Percentiles rank a stretch among this genome's conserved stretches.
Evolutionary conservation across 2,113 vertebrate genomes (phyloP).

Genomic region (Notechis scutatus): DNA sequence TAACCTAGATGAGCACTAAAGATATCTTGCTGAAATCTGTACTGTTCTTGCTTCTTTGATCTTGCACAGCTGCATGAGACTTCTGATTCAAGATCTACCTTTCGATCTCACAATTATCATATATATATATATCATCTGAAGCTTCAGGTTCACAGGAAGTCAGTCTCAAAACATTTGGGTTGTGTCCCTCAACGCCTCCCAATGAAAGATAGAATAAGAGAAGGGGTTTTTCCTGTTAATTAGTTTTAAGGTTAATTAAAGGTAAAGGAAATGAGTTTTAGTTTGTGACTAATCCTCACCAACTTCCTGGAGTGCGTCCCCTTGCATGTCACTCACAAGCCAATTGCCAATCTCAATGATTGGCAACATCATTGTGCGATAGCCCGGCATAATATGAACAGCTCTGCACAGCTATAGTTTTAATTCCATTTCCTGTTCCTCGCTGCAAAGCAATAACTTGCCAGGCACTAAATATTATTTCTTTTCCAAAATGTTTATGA

Average conservation of each 20-base stretch:
- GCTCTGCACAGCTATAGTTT: not conserved
- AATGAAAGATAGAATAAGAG: not conserved
- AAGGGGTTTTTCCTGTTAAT: not conserved
- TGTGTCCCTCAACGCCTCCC: not conserved
- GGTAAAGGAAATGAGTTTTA: not conserved
- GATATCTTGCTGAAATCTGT: not conserved
- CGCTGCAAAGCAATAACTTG: not conserved
- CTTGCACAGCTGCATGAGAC: not conserved
- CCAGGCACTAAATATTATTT: not conserved
- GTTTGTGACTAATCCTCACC: not conserved
- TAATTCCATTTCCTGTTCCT: not conserved
- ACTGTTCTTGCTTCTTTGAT: not conserved
- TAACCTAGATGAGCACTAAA: not conserved
- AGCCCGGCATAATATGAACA: not conserved
- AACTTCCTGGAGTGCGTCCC: not conserved
- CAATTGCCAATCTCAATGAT: not conserved
- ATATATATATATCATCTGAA: not conserved
- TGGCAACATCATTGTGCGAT: not conserved
- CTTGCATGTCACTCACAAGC: not conserved
- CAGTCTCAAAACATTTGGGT: not conserved
- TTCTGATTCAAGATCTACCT: not conserved
- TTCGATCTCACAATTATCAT: not conserved
- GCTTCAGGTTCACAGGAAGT: not conserved
- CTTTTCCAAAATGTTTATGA: not conserved
- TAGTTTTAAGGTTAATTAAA: not conserved